phyloP scores from a whole-genome alignment of 2,113 vertebrate species.

The Rhombomys opimus region DNA sequence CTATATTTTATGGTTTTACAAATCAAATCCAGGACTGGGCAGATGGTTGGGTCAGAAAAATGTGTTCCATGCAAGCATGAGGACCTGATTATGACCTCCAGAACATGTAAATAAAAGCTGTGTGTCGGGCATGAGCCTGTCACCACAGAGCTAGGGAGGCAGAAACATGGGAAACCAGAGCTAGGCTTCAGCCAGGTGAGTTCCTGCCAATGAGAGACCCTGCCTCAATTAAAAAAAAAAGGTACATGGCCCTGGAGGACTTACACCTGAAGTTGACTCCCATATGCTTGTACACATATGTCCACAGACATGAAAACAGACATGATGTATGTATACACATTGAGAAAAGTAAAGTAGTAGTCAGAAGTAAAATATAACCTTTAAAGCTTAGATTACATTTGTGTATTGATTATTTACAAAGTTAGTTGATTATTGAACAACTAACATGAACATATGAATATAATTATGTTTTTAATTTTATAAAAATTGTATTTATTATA shows the following conservation, averaged over 20 bases:
- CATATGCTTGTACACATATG: background rate
- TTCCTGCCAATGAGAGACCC: background rate
- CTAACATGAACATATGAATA: background rate
- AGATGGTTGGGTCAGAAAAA: background rate
- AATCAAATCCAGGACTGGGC: background rate
- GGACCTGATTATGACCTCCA: background rate
- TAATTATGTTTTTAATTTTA: background rate
- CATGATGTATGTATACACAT: background rate
- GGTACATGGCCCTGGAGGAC: background rate
- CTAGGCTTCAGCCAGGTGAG: background rate
- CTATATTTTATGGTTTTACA: background rate
- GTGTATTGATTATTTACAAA: slow-evolving; percentile 11
- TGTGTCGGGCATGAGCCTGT: background rate
- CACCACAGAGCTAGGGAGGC: background rate
- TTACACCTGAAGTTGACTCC: background rate
- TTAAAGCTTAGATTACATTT: background rate
- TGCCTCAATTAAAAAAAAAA: background rate
- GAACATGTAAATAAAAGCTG: background rate
- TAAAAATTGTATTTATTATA: background rate
- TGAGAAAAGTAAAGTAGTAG: background rate
- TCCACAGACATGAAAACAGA: background rate
- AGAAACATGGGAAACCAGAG: background rate
- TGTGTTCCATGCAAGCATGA: background rate
- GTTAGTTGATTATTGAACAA: background rate
- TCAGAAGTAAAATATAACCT: slow-evolving; percentile 27